Conservation (phyloP, 1,140 invertebrate genomes). For the Battus philenor region DNA sequence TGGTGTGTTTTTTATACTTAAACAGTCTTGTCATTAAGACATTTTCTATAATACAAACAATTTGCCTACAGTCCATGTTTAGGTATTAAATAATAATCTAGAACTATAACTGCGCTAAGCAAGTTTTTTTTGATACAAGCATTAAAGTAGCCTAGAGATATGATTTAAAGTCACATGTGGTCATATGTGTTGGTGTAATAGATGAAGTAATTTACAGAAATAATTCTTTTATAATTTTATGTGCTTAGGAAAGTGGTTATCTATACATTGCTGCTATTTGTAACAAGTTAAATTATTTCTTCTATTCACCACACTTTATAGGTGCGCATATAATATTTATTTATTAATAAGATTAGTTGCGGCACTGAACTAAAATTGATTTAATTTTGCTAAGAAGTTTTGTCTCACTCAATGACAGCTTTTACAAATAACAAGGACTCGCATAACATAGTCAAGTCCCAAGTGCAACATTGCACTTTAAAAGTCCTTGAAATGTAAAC, state of each 20-base stretch:
- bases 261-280: conserved; percentile 5
- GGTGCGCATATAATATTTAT: conserved; percentile 9
- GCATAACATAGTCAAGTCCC: too few relatives aligned
- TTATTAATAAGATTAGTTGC: neutral
- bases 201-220: conserved; percentile 31
- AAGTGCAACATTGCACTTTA: too few relatives aligned
- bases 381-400: conserved; percentile 26
- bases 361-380: conserved; percentile 16
- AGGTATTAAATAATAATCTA: conserved; percentile 5
- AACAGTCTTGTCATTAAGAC: neutral
- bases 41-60: neutral
- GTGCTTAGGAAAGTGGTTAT: conserved; percentile 14
- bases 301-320: conserved; percentile 20
- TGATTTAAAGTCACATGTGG: conserved; percentile 61
- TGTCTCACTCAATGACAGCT: conserved; percentile 15
- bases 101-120: neutral
- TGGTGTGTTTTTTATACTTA: conserved; percentile 2
- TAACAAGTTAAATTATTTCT: conserved; percentile 22
- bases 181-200: conserved; percentile 27
- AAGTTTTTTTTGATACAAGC: conserved; percentile 22
- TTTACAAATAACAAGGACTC: conserved; percentile 14
- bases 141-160: conserved; percentile 46
- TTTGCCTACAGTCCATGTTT: conserved; percentile 9
- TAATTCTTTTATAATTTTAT: conserved; percentile 12
- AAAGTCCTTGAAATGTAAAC: too few relatives aligned